Conservation (phyloP, 2,888 invertebrate genomes). For the Ichneumoninae sp. region DNA sequence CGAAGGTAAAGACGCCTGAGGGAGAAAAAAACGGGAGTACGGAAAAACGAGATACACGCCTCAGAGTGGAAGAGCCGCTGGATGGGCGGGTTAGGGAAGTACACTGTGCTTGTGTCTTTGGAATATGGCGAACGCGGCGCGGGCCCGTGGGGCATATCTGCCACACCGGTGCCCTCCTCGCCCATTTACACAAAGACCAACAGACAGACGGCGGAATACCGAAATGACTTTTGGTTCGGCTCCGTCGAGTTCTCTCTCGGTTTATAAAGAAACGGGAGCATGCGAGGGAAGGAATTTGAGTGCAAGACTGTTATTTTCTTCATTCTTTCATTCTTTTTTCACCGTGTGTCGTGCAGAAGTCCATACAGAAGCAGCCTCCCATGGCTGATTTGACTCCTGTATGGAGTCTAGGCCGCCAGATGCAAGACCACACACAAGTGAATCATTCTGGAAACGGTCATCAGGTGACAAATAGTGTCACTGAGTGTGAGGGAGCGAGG, state of each 20-base stretch:
- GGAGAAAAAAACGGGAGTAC: slow-evolving; percentile 1
- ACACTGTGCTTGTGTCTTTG: slow-evolving; percentile 1
- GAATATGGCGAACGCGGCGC: slow-evolving; percentile 20
- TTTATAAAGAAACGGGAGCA: slow-evolving; percentile 33
- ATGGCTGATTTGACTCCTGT: slow-evolving; percentile 50
- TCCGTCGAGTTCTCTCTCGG: slow-evolving; percentile 23
- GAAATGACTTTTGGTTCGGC: slow-evolving; percentile 61
- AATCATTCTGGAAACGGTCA: slow-evolving; percentile 54
- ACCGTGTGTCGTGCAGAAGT: slow-evolving; percentile 7
- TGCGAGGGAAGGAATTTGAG: slow-evolving; percentile 21
- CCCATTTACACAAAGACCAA: neutral
- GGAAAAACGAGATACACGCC: slow-evolving; percentile 35
- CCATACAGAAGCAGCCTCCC: slow-evolving; percentile 57
- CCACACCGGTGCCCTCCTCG: neutral
- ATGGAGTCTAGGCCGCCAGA: slow-evolving; percentile 61
- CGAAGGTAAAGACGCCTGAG: slow-evolving; percentile 21
- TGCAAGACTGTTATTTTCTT: slow-evolving; percentile 6
- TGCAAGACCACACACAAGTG: slow-evolving; percentile 69
- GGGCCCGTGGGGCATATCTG: slow-evolving; percentile 28
- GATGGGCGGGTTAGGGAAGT: neutral
- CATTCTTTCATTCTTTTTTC: neutral
- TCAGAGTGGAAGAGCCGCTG: slow-evolving; percentile 15
- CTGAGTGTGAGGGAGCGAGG: slow-evolving; percentile 42
- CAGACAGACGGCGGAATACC: slow-evolving; percentile 1
- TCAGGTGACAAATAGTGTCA: slow-evolving; percentile 73